Evolutionary conservation across 2,797 vertebrate species (phyloP).

Genomic region (Gobio occitaniae): DNA sequence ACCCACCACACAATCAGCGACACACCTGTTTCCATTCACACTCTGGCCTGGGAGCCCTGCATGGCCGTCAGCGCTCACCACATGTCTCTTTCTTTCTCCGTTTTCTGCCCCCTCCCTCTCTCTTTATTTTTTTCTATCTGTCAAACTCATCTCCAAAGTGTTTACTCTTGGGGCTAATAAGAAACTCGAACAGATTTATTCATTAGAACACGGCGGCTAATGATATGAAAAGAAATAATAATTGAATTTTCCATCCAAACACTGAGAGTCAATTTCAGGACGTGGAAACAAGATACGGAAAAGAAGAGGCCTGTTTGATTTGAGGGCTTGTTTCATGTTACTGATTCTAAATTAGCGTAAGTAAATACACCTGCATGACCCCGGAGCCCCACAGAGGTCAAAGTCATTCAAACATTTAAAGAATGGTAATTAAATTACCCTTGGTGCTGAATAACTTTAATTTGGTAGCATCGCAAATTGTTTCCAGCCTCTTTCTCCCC

Average conservation of each 20-base stretch:
- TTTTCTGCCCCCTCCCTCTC: slow-evolving; percentile 52
- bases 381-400: slow-evolving; percentile 78
- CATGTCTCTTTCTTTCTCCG: slow-evolving; percentile 65
- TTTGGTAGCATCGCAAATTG: slow-evolving; percentile 85
- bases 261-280: slow-evolving; percentile 71
- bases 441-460: slow-evolving; percentile 85
- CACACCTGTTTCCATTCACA: slow-evolving; percentile 89
- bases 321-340: slow-evolving; percentile 80
- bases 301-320: slow-evolving; percentile 72
- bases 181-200: slow-evolving; percentile 70
- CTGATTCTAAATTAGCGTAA: slow-evolving; percentile 84
- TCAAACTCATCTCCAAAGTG: slow-evolving; percentile 70
- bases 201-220: slow-evolving; percentile 70
- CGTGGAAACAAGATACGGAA: slow-evolving; percentile 70
- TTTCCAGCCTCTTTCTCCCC: slow-evolving; percentile 80
- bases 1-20: slow-evolving; percentile 84
- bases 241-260: slow-evolving; percentile 76
- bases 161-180: slow-evolving; percentile 71
- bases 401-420: slow-evolving; percentile 90
- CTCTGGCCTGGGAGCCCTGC: slow-evolving; percentile 75
- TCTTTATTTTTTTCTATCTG: slow-evolving; percentile 63
- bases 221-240: slow-evolving; percentile 75
- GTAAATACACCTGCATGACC: slow-evolving; percentile 86
- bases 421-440: slow-evolving; percentile 88
- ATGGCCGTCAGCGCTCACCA: slow-evolving; percentile 73